Base-by-base conservation (phyloP, 1,140 invertebrate species). In the Bombus superbus region DNA sequence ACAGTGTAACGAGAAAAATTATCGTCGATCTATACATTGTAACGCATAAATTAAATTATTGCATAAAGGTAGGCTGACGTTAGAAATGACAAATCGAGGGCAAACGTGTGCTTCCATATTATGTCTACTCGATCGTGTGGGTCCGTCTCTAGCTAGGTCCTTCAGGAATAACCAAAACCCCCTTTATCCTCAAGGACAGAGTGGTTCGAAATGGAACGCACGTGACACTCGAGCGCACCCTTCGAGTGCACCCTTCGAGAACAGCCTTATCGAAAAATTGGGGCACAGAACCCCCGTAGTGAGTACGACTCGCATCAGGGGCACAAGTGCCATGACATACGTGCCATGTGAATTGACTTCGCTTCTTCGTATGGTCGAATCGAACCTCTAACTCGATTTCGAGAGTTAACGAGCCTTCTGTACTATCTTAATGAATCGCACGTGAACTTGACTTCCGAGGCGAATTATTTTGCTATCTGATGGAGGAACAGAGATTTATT, bases 361-460 rank as follows among this genome's bases (percentile, higher is more conserved):
- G 66, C 15, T 47, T 64, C 35, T 64, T 72, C 32, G 13, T 35
- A 40, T 2, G 72, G 15, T 10, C 64, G 75, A 57, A 35, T 59
- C 82, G 38, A 59, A 38, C 38, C 47, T 35, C 22, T 80, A 85
- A 85, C 83, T 80, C 68, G 77, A 85, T 85, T 85, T 73, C 28
- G 25, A 11, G 15, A 72, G 53, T 85, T 80, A 85, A 80, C 77
- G 76, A 85, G 68, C 76, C 38, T 74, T 44, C 83, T 71, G 73
- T 79, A 38, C 40, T 64, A 10, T 44, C 66, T 79, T 84, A 84
- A 84, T 84, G 83, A 84, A 84, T 69, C 53, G n/a, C 62, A 18
- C 40, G 42, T n/a, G 38, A 3, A 35, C 40, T 35, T 18, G n/a
- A 38, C 10, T 15, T 28, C 64, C 66, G 9, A 4, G 22, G 59